Conservation (phyloP, 1,140 invertebrate genomes). For the Solen grandis region DNA sequence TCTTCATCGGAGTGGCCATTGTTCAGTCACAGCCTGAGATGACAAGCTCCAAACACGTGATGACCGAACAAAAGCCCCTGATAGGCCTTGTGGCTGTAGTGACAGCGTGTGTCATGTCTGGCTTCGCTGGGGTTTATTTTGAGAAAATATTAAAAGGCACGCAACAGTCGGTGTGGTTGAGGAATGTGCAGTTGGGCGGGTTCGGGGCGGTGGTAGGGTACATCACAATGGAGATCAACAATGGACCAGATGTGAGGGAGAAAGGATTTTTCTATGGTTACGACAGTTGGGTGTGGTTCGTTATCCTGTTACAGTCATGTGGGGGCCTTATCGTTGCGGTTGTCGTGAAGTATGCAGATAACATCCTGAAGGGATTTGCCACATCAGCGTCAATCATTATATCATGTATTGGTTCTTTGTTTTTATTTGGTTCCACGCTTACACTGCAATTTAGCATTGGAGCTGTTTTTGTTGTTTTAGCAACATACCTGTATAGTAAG, state of each 20-base stretch:
- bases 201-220: constrained; percentile 81
- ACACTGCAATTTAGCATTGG: constrained; percentile 93
- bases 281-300: constrained; percentile 80
- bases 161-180: constrained; percentile 93
- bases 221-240: constrained; percentile 82
- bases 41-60: neutral
- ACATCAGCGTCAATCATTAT: constrained; percentile 87
- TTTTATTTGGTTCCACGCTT: constrained; percentile 94
- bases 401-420: constrained; percentile 95
- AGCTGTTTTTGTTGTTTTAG: constrained; percentile 93
- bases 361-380: constrained; percentile 81
- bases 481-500: constrained; percentile 93
- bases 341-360: constrained; percentile 84
- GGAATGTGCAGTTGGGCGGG: constrained; percentile 85
- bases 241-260: constrained; percentile 79
- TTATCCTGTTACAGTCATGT: constrained; percentile 80
- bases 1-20: constrained; percentile 91
- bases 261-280: constrained; percentile 84
- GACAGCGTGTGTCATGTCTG: constrained; percentile 95
- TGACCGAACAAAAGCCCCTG: constrained; percentile 80
- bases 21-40: constrained; percentile 78
- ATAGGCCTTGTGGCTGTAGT: constrained; percentile 94
- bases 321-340: constrained; percentile 82
- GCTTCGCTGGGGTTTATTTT: constrained; percentile 99
- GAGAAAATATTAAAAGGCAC: constrained; percentile 97